These are phyloP conservation scores for Calliopum simillimum DNA, from an alignment of 2,888 invertebrate genomes.

Conservation along the genomic window DNA sequence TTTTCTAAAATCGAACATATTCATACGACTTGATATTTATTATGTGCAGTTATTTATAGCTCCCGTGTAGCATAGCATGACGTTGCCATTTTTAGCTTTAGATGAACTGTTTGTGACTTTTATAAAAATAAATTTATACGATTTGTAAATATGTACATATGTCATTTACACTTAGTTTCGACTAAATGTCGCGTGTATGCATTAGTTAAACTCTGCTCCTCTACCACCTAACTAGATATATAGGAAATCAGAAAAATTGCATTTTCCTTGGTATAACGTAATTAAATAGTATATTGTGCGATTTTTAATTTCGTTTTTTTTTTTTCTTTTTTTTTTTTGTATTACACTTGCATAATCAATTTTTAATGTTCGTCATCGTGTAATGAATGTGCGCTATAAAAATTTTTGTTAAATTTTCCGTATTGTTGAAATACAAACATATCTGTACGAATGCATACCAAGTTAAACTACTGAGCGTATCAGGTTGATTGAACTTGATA, in stretches of 20 bases:
- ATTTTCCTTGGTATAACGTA: background rate
- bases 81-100: conserved; percentile 36
- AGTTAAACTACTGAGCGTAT: conserved; percentile 8
- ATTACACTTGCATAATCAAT: no score
- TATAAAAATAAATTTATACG: background rate
- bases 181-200: no score
- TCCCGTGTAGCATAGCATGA: conserved; percentile 7
- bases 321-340: background rate
- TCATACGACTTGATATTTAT: no score
- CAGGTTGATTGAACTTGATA: conserved; percentile 19
- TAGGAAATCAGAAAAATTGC: background rate
- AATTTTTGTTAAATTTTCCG: conserved; percentile 16
- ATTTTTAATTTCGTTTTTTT: background rate
- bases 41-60: no score
- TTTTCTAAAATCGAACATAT: no score
- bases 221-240: background rate
- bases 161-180: conserved; percentile 3
- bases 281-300: background rate
- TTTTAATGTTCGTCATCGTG: no score
- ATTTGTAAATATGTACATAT: conserved; percentile 11
- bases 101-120: conserved; percentile 12
- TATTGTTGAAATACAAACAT: conserved; percentile 6
- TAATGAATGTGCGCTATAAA: no score
- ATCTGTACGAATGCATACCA: no score
- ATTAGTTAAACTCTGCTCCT: no score